These are phyloP conservation scores for Eulithis prunata DNA, from an alignment of 2,888 invertebrate species.

Conservation along the genomic window DNA sequence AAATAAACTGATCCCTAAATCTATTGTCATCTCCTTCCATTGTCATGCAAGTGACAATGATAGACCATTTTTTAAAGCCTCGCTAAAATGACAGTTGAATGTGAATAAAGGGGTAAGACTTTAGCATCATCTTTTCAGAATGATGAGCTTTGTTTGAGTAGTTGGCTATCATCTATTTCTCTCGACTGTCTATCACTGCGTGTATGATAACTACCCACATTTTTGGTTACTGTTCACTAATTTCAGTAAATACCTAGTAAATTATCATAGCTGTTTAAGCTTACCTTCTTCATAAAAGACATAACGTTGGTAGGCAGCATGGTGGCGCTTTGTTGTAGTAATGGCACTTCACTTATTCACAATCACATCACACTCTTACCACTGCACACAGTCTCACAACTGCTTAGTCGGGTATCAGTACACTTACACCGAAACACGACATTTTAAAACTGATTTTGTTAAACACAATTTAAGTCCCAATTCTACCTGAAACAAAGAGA, in stretches of 20 bases:
- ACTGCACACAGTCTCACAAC: slow-evolving; percentile 44
- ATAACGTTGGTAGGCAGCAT: slow-evolving; percentile 96
- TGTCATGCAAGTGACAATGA: too few relatives aligned
- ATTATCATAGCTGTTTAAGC: slow-evolving; percentile 51
- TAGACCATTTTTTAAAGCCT: too few relatives aligned
- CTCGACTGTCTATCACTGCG: too few relatives aligned
- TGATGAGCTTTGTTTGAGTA: too few relatives aligned
- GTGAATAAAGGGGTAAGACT: too few relatives aligned
- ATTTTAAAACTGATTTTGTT: slow-evolving; percentile 52
- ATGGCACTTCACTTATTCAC: slow-evolving; percentile 61
- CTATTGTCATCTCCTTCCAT: too few relatives aligned
- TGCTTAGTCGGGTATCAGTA: slow-evolving; percentile 69
- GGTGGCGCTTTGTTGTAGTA: slow-evolving; percentile 69
- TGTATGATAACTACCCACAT: neutral
- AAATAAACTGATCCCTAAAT: too few relatives aligned
- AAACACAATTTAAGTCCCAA: slow-evolving; percentile 38
- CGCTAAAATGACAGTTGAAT: too few relatives aligned
- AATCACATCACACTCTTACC: slow-evolving; percentile 49
- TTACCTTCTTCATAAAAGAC: slow-evolving; percentile 97
- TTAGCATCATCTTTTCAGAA: too few relatives aligned
- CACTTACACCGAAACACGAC: slow-evolving; percentile 70
- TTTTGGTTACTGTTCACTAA: neutral
- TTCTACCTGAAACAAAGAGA: slow-evolving; percentile 51
- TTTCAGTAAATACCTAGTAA: too few relatives aligned
- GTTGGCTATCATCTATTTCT: too few relatives aligned